Evolutionary conservation across 2,797 vertebrate species (phyloP), one percentile per base, ranked within the genome.

Genomic region (Brotula barbata): DNA sequence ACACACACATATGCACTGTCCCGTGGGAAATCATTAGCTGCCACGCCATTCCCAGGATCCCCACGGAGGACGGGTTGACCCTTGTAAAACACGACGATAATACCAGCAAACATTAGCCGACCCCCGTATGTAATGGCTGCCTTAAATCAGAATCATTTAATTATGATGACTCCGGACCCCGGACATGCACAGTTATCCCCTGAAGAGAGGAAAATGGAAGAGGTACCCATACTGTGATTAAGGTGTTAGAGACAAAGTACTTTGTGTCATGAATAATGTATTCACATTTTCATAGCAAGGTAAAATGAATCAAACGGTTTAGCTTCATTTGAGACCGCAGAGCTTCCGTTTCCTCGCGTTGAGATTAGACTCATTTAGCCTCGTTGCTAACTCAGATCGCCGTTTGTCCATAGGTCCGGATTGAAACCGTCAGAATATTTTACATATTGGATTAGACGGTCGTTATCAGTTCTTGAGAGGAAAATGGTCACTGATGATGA

Each of bases 131-230:
- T 79, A 71, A 82, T 68, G 51, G 45, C 50, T 58, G 46, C 72
- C 49, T 72, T 75, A 75, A 84, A 80, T 85, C 55, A 69, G 40
- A 70, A 75, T 75, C n/a, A 75, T 83, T 83, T 77, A 64, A 81
- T 80, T 74, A 73, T 47, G 52, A 58, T 80, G 80, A 73, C 50
- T 59, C 43, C 11, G 40, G 63, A 74, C 63, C 50, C 31, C 36
- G 55, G 55, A 51, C 55, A 69, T 51, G 33, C 54, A 66, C 40
- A 23, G 70, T 53, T 47, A 51, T 67, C 39, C 62, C 50, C 59
- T 23, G 22, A 57, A 65, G 65, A 48, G 66, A 52, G 16, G 47
- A 25, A 59, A 71, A 71, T 62, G 41, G 67, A 59, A 56, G 60
- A 16, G 28, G 22, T 36, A 15, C 52, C 37, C 45, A 58, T 59